Base-by-base conservation (phyloP, 2,888 invertebrate species). In the Ichneumoninae sp. region DNA sequence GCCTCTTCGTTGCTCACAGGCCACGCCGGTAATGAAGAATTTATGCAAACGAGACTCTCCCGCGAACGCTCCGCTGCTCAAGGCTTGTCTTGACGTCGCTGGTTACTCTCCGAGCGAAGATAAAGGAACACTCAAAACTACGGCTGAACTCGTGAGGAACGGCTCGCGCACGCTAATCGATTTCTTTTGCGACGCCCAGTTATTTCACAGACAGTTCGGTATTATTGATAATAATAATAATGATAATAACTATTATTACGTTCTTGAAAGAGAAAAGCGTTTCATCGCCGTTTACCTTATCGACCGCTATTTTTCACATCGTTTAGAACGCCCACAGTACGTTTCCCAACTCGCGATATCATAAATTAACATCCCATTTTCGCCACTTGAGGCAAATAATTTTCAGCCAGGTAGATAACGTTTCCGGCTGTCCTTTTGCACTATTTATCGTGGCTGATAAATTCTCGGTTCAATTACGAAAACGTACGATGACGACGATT, bases 41-140 rank as follows among this genome's bases (percentile, higher is more conserved):
- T 80, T 79, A 83, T 83, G 83, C 73, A 83, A 80, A 83, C 68
- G 75, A 80, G 65, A n/a, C 30, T 70, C 76, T 80, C 52, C 33
- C 71, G 83, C 54, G 65, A 79, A 70, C 54, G 30, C 22, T 44
- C 22, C 40, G 52, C 50, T 70, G 65, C 65, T 79, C 76, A 76
- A 76, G 76, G 66, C 44, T 70, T 36, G 30, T 40, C 65, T 71
- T 73, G 66, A 80, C 80, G 85, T 81, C 68, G 80, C 73, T 22
- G 54, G 63, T 74, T 63, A 16, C 44, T 47, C 44, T 16, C 13
- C 16, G 13, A 80, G 76, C 26, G 10, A 73, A 74, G n/a, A 65
- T 60, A 66, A 65, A 70, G 40, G 66, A 68, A 30, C n/a, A 69
- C 60, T 60, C 70, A 52, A 63, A 52, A 70, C 73, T 50, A 77